These are phyloP conservation scores for Netta rufina DNA, from an alignment of 2,797 vertebrate species.

Conservation along the genomic window DNA sequence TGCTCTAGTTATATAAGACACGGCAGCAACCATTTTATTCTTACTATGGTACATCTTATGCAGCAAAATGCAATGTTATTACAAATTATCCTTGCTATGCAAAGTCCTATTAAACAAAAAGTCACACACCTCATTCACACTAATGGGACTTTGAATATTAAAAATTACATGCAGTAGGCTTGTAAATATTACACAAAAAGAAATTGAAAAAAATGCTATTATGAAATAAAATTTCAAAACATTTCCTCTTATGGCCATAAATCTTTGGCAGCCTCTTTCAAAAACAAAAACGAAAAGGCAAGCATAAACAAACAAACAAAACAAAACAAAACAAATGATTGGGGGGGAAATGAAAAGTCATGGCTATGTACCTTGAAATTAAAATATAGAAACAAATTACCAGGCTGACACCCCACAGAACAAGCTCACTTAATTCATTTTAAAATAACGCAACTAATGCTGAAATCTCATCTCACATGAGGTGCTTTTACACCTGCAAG, in stretches of 20 bases:
- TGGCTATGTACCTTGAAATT: background rate
- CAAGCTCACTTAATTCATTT: background rate
- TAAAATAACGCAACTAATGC: background rate
- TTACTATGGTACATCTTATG: slow-evolving; percentile 44
- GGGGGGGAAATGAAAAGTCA: background rate
- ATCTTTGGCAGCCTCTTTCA: background rate
- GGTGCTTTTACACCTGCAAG: background rate
- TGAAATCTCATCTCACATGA: background rate
- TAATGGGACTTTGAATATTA: slow-evolving; percentile 60
- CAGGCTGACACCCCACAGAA: background rate
- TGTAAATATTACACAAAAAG: slow-evolving; percentile 42
- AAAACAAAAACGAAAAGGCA: background rate
- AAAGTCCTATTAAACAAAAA: slow-evolving; percentile 70
- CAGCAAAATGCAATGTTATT: slow-evolving; percentile 62
- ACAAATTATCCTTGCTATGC: slow-evolving; percentile 70
- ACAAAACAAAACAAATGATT: background rate
- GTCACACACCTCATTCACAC: slow-evolving; percentile 42
- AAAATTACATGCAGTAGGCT: slow-evolving; percentile 59
- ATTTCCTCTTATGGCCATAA: background rate
- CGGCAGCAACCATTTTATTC: slow-evolving; percentile 37
- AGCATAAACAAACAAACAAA: background rate
- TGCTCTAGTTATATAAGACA: slow-evolving; percentile 47
- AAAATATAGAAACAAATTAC: background rate
- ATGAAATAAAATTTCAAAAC: slow-evolving; percentile 37
- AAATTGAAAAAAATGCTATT: slow-evolving; percentile 25